phyloP scores from a whole-genome alignment of 2,113 vertebrate species.

The Dascyllus trimaculatus region DNA sequence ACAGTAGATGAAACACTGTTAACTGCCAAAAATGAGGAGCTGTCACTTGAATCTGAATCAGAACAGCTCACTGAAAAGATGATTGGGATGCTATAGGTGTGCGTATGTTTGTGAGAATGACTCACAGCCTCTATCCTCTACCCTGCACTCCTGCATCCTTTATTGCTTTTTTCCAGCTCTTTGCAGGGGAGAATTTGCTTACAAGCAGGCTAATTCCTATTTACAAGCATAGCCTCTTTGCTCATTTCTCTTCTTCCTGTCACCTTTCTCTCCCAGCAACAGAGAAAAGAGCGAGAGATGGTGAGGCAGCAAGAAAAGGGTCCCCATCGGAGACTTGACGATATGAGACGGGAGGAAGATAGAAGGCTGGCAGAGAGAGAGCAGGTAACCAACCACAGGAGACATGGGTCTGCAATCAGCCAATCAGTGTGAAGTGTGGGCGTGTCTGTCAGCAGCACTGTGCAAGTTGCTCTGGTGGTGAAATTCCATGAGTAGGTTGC shows the following conservation, averaged over 20 bases:
- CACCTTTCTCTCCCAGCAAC: conserved; percentile 87
- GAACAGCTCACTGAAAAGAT: conserved; percentile 14
- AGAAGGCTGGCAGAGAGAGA: conserved; percentile 91
- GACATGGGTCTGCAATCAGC: conserved; percentile 32
- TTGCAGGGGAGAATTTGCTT: conserved; percentile 25
- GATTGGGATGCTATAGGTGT: conserved; percentile 40
- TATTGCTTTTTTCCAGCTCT: conserved; percentile 12
- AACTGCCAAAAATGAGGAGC: conserved; percentile 22
- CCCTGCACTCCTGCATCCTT: conserved; percentile 16
- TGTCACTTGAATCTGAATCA: conserved; percentile 40
- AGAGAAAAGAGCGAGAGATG: conserved; percentile 92
- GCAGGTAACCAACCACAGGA: conserved; percentile 87
- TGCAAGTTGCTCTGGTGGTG: conserved; percentile 78
- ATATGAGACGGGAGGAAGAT: conserved; percentile 92
- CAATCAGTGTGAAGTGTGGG: conserved; percentile 72
- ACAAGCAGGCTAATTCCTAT: conserved; percentile 39
- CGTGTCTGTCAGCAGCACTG: conserved; percentile 59
- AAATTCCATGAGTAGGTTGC: conserved; percentile 86
- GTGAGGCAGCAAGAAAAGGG: conserved; percentile 94
- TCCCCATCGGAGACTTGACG: conserved; percentile 90
- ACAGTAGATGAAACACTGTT: conserved; percentile 11
- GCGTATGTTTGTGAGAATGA: conserved; percentile 41
- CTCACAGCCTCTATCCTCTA: conserved; percentile 44
- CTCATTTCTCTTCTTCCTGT: conserved; percentile 70
- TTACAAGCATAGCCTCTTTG: conserved; percentile 41